Evolutionary conservation across 2,888 invertebrate species (phyloP).

Genomic region (Nematopogon swammerdamellus): DNA sequence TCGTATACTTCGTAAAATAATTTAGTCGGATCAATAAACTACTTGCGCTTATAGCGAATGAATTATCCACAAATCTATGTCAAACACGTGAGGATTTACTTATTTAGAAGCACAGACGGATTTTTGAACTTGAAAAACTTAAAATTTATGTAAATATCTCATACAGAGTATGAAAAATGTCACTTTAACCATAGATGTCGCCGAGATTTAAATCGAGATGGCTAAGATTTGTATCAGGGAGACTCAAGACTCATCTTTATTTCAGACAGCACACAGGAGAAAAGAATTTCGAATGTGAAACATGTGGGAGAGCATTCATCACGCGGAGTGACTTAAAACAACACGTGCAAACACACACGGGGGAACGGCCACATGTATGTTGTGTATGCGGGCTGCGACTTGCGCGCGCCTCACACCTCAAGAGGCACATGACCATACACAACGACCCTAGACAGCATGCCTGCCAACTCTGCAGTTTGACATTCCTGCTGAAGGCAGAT

Average conservation of each 20-base stretch:
- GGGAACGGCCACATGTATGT: constrained; percentile 37
- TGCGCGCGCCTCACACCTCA: constrained; percentile 37
- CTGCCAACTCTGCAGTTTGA: constrained; percentile 22
- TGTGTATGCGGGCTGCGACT: constrained; percentile 34
- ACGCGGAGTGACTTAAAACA: constrained; percentile 44
- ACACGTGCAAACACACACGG: constrained; percentile 35
- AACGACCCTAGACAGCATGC: constrained; percentile 16
- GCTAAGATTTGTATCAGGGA: too few relatives aligned
- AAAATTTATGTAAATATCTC: too few relatives aligned
- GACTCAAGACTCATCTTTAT: constrained; percentile 14
- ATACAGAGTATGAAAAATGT: too few relatives aligned
- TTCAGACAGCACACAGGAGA: constrained; percentile 47
- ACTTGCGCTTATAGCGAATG: too few relatives aligned
- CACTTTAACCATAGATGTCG: too few relatives aligned
- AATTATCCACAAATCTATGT: too few relatives aligned
- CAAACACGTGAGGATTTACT: too few relatives aligned
- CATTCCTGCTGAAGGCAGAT: constrained; percentile 23
- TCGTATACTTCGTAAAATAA: too few relatives aligned
- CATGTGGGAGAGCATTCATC: constrained; percentile 38
- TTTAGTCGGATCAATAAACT: too few relatives aligned
- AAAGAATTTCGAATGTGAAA: constrained; percentile 40
- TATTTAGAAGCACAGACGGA: too few relatives aligned
- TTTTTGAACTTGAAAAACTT: too few relatives aligned
- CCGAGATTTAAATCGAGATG: too few relatives aligned
- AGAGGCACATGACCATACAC: constrained; percentile 28